Evolutionary conservation across 2,797 vertebrate genomes (phyloP).

Genomic region (Crenuchus spilurus): DNA sequence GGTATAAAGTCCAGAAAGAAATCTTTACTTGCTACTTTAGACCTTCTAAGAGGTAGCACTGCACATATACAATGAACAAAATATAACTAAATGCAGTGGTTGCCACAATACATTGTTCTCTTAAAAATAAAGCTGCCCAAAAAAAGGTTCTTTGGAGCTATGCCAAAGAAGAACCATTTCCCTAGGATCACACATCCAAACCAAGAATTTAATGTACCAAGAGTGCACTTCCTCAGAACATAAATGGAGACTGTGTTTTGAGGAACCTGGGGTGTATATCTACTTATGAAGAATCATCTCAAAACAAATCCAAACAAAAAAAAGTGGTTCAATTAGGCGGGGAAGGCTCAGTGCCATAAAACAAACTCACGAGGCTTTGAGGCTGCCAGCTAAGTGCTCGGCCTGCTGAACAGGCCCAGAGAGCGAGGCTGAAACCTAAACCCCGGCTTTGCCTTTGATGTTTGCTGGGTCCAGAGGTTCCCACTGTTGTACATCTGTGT

Average conservation of each 20-base stretch:
- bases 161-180: too few relatives aligned
- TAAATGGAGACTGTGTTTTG: not conserved
- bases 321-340: slow-evolving; percentile 2
- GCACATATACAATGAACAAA: too few relatives aligned
- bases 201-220: too few relatives aligned
- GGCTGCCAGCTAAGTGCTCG: slow-evolving; percentile 17
- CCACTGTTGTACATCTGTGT: slow-evolving; percentile 36
- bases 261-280: not conserved
- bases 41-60: too few relatives aligned
- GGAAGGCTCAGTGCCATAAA: slow-evolving; percentile 11
- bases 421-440: slow-evolving; percentile 47
- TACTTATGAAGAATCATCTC: not conserved
- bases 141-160: too few relatives aligned
- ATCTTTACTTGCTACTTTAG: too few relatives aligned
- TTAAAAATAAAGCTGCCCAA: too few relatives aligned
- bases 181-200: too few relatives aligned
- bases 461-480: slow-evolving; percentile 47
- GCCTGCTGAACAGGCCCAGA: slow-evolving; percentile 16
- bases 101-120: too few relatives aligned
- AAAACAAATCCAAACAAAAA: slow-evolving; percentile 9
- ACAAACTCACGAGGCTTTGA: slow-evolving; percentile 29
- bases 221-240: not conserved
- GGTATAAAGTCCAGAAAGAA: too few relatives aligned
- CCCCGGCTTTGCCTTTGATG: slow-evolving; percentile 33
- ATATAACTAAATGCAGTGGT: too few relatives aligned